phyloP scores from a whole-genome alignment of 2,888 invertebrate genomes.

The Drosophila fulvimacula region DNA sequence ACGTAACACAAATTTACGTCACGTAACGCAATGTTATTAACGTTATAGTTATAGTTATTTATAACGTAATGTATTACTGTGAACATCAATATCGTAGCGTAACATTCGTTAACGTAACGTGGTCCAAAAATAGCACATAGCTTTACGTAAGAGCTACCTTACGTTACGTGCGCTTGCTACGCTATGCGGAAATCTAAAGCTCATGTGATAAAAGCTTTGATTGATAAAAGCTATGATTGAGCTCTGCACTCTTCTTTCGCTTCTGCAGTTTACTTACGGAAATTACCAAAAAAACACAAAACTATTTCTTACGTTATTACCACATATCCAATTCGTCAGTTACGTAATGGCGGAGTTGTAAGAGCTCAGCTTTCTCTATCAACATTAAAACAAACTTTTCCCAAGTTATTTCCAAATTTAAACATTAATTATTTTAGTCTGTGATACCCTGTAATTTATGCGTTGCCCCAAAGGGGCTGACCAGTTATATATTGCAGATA shows the following conservation, averaged over 20 bases:
- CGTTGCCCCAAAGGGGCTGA: background rate
- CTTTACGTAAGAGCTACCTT: background rate
- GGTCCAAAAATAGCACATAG: background rate
- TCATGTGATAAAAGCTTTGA: background rate
- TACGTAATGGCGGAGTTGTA: background rate
- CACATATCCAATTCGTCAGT: conserved; percentile 1
- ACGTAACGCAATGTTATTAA: background rate
- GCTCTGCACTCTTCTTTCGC: too few relatives aligned
- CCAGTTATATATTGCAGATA: background rate
- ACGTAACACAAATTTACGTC: background rate
- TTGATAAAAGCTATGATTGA: too few relatives aligned
- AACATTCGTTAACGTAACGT: background rate
- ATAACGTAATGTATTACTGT: background rate
- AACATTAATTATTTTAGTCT: conserved; percentile 7
- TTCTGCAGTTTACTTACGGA: background rate
- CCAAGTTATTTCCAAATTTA: background rate
- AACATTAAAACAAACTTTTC: conserved; percentile 7
- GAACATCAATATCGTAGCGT: background rate
- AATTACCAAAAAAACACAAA: background rate
- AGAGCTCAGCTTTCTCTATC: conserved; percentile 34
- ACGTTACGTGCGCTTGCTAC: background rate
- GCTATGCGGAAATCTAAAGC: background rate
- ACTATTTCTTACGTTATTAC: background rate
- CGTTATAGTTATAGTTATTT: background rate
- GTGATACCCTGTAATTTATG: background rate